Conservation (phyloP, 2,797 vertebrate species). For the Chloroceryle amazona region DNA sequence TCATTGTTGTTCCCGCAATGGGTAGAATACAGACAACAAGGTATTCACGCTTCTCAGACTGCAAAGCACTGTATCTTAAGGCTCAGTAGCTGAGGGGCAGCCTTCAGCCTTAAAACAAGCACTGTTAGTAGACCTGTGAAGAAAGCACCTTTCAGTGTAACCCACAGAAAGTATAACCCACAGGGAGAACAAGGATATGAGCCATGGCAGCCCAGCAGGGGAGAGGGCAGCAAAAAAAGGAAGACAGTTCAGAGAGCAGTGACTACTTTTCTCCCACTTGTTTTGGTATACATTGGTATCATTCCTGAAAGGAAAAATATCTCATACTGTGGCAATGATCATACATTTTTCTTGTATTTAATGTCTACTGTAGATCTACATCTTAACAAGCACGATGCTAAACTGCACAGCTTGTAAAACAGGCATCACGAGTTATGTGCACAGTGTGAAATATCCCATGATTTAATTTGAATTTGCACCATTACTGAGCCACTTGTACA, state of each 20-base stretch:
- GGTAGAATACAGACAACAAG: background rate
- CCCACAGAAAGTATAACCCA: background rate
- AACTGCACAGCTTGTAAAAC: conserved; percentile 10
- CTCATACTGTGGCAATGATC: background rate
- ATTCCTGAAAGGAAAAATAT: background rate
- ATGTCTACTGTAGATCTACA: background rate
- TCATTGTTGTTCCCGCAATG: background rate
- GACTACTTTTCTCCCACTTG: background rate
- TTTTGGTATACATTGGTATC: background rate
- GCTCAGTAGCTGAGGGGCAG: background rate
- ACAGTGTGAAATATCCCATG: background rate
- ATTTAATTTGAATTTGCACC: conserved; percentile 54
- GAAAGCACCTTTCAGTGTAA: background rate
- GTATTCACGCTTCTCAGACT: background rate
- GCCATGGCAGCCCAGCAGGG: background rate
- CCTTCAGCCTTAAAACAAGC: background rate
- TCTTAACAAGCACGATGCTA: conserved; percentile 37
- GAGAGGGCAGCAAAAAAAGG: background rate
- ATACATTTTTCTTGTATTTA: conserved; percentile 21
- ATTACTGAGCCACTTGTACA: conserved; percentile 23
- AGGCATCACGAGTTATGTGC: background rate
- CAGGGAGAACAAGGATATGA: background rate
- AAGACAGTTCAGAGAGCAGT: background rate
- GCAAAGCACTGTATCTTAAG: background rate
- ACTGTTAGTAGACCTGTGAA: background rate